phyloP scores from a whole-genome alignment of 2,113 vertebrate genomes.

The Nibea albiflora region DNA sequence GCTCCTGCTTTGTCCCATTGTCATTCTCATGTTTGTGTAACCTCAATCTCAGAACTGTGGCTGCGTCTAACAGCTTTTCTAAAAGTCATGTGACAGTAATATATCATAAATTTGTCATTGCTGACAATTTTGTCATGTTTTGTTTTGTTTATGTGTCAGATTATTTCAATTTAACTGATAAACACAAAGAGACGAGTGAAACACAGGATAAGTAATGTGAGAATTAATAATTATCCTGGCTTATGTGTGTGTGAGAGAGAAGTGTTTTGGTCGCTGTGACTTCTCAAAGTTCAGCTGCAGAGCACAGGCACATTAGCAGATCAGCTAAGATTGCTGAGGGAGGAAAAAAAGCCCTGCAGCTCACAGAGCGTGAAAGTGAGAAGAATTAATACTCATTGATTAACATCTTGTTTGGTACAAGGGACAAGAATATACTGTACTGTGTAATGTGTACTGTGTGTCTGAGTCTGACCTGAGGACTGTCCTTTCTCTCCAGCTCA shows the following conservation, averaged over 20 bases:
- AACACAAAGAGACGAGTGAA: background rate
- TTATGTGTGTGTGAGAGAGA: background rate
- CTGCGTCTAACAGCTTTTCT: background rate
- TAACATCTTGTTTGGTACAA: constrained; percentile 31
- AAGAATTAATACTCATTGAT: constrained; percentile 38
- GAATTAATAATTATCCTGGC: constrained; percentile 45
- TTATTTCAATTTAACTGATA: background rate
- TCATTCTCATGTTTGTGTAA: background rate
- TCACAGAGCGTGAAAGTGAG: constrained; percentile 31
- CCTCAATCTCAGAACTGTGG: background rate
- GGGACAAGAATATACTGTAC: background rate
- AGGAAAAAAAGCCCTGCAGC: constrained; percentile 17
- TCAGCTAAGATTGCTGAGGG: constrained; percentile 46
- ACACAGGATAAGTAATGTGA: constrained; percentile 27
- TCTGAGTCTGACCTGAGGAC: constrained; percentile 4
- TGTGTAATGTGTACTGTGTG: background rate
- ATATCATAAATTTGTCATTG: constrained; percentile 12
- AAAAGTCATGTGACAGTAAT: background rate
- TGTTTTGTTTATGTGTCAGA: background rate
- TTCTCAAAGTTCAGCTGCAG: constrained; percentile 45
- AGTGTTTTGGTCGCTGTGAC: background rate
- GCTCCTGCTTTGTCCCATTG: background rate
- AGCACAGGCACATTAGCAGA: constrained; percentile 24
- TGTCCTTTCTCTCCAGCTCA: constrained; percentile 70
- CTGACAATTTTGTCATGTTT: background rate